Conservation (phyloP, 2,888 invertebrate species). For the Polydrusus pterygomalis region DNA sequence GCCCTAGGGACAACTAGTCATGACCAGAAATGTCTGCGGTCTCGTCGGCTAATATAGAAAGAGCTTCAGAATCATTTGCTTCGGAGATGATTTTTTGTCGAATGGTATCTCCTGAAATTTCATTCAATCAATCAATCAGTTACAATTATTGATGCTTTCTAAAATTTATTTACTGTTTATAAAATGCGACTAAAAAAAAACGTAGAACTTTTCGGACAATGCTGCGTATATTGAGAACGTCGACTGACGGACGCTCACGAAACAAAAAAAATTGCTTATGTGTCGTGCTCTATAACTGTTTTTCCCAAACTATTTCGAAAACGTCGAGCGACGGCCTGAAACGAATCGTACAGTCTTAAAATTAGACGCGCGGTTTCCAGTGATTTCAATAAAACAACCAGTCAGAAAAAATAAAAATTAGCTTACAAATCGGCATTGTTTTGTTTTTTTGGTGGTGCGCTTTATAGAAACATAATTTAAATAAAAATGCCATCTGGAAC, state of each 20-base stretch:
- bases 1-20: too few relatives aligned
- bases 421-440: conserved; percentile 2
- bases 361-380: conserved; percentile 44
- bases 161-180: too few relatives aligned
- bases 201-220: background rate
- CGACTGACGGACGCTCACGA: background rate
- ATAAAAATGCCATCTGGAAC: conserved; percentile 44
- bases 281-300: background rate
- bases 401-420: conserved; percentile 24
- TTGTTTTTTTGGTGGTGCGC: background rate
- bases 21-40: too few relatives aligned
- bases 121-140: too few relatives aligned
- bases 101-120: too few relatives aligned
- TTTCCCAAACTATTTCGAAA: conserved; percentile 51
- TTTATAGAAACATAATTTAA: background rate
- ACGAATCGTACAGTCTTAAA: conserved; percentile 41
- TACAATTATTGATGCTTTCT: too few relatives aligned
- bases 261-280: background rate
- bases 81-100: too few relatives aligned
- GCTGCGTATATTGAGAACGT: background rate
- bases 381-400: conserved; percentile 39
- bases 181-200: too few relatives aligned
- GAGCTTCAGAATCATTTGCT: too few relatives aligned
- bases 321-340: conserved; percentile 31
- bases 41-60: too few relatives aligned